A percentile compares a stretch with the other conserved stretches of the same genome.
These are phyloP conservation scores for Heliconius aoede DNA, from an alignment of 2,888 invertebrate species.

Conservation along the genomic window DNA sequence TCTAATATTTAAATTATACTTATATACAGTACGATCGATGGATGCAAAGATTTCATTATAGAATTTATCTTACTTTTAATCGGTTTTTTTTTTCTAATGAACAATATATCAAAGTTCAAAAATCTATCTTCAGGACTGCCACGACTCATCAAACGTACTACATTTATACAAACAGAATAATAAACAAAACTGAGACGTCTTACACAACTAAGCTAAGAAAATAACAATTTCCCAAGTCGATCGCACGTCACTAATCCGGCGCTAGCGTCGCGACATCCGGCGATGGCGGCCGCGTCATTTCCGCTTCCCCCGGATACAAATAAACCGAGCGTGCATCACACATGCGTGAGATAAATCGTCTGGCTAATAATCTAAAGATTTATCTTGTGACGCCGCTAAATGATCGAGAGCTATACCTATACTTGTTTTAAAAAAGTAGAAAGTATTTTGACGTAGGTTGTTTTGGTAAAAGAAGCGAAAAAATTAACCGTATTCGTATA, in stretches of 20 bases:
- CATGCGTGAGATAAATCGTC: constrained; percentile 74
- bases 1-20: no score
- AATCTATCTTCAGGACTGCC: background rate
- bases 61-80: no score
- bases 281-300: constrained; percentile 67
- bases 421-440: no score
- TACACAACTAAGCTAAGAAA: constrained; percentile 3
- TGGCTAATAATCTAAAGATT: constrained; percentile 64
- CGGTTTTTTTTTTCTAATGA: background rate
- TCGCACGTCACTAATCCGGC: constrained; percentile 53
- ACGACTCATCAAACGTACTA: background rate
- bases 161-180: background rate
- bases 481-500: no score
- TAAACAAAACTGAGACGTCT: background rate
- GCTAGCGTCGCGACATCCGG: constrained; percentile 71
- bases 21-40: no score
- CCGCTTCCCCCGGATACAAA: constrained; percentile 59
- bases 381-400: constrained; percentile 33
- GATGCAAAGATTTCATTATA: no score
- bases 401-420: background rate
- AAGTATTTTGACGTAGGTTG: no score
- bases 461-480: no score
- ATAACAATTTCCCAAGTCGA: constrained; percentile 44
- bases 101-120: background rate
- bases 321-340: constrained; percentile 72